A percentile compares a stretch with the other conserved stretches of the same genome.
Evolutionary conservation across 2,888 invertebrate genomes (phyloP).

Genomic region (Hydrotaea diabolus): DNA sequence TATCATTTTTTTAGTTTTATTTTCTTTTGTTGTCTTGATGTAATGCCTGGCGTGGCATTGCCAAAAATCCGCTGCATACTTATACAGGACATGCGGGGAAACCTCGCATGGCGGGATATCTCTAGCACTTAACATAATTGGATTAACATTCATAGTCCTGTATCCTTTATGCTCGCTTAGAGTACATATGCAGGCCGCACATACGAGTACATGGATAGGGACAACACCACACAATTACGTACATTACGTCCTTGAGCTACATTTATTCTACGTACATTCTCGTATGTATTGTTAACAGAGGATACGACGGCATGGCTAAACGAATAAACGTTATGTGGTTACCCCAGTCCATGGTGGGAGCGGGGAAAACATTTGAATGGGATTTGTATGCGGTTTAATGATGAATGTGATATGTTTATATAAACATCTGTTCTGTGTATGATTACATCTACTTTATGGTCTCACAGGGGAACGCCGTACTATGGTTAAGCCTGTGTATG

Average conservation of each 20-base stretch:
- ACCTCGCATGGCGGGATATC: constrained; percentile 7
- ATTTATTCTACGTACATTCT: background rate
- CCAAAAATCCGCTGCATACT: background rate
- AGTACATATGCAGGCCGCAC: too few species aligned
- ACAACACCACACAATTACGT: constrained; percentile 21
- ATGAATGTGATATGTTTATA: constrained; percentile 3
- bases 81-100: background rate
- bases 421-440: background rate
- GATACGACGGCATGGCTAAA: background rate
- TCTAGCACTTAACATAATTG: constrained; percentile 30
- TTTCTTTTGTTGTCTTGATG: background rate
- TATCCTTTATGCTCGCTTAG: too few species aligned
- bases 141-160: constrained; percentile 31
- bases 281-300: constrained; percentile 3
- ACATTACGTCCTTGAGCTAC: constrained; percentile 15
- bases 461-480: too few species aligned
- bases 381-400: background rate
- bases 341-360: background rate
- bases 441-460: background rate
- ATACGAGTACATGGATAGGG: constrained; percentile 8
- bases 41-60: background rate
- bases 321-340: background rate
- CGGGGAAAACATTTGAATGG: background rate
- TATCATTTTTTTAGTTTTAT: background rate
- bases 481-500: too few species aligned